Base-by-base conservation (phyloP, 2,113 vertebrate genomes). In the rabbit (Oryctolagus cuniculus) region DNA sequence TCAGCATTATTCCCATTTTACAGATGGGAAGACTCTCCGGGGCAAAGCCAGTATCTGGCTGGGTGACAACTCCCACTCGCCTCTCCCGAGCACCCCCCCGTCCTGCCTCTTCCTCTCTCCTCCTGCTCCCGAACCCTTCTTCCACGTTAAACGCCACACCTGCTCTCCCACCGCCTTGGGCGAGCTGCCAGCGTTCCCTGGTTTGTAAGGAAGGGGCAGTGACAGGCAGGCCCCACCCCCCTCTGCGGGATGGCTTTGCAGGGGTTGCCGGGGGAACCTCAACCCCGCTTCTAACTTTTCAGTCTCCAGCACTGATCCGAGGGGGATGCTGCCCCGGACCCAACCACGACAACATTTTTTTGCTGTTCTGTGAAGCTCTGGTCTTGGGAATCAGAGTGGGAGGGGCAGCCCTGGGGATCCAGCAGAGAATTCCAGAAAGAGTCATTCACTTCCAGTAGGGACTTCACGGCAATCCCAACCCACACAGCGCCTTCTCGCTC, bases 381-480 rank as follows among this genome's bases (percentile, higher is more conserved):
- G 79, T 91, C 91, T 94, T 34, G 1, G 36, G 95, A 96, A 97
- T 97, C 94, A 95, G 96, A 94, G 95, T n/a, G 12, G 93, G 72
- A 95, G 61, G 69, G 49, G 4, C 31, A 15, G 31, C 34, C 87
- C 77, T 3, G 11, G 90, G 51, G 89, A 77, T 21, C 61, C 72
- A 2, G 19, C 0, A 17, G 85, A 91, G 77, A 81, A 91, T 95
- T 96, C 94, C 91, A 85, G 83, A 95, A 93, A 93, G 83, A 69
- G 44, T 58, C 90, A 8, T 63, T 38, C 73, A 49, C 82, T 90
- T 92, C 83, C 89, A 77, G 70, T 27, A 86, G 93, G 87, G 95
- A 90, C 93, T 58, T 44, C 2, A 63, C 44, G 19, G 25, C 31
- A 7, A 91, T 70, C 87, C 66, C 91, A 9, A 13, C 34, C 51